phyloP scores from a whole-genome alignment of 64 coral and sea anemone genomes.

The Exaiptasia diaphana region DNA sequence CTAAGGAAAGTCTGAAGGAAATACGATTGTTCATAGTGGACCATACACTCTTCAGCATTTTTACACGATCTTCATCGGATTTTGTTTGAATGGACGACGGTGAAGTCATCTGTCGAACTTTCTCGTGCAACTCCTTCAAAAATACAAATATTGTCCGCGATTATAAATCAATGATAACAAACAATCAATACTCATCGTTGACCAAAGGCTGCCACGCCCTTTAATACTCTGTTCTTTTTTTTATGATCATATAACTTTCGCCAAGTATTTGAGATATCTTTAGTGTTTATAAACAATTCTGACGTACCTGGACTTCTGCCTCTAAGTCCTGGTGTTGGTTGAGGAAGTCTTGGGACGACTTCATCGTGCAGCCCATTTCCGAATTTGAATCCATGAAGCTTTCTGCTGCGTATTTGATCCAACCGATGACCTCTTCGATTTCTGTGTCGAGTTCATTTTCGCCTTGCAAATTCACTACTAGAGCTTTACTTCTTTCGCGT shows the following conservation, averaged over 20 bases:
- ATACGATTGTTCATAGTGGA: constrained; percentile 36
- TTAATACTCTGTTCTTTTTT: too few relatives aligned
- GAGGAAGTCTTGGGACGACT: constrained; percentile 54
- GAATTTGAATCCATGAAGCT: constrained; percentile 48
- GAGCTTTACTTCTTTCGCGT: constrained; percentile 71
- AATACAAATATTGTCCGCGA: neutral
- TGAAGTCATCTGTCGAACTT: constrained; percentile 18
- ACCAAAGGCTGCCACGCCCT: too few relatives aligned
- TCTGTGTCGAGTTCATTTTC: constrained; percentile 53
- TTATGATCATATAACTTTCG: too few relatives aligned
- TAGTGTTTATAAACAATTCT: too few relatives aligned
- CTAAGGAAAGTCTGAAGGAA: constrained; percentile 67
- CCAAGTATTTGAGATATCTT: too few relatives aligned
- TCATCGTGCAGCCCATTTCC: constrained; percentile 50
- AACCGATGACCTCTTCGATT: constrained; percentile 75
- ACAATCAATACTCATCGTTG: too few relatives aligned
- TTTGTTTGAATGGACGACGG: constrained; percentile 48
- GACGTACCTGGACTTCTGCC: constrained; percentile 35
- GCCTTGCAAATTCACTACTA: constrained; percentile 61
- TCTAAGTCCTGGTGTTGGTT: constrained; percentile 48
- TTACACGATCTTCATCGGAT: constrained; percentile 60
- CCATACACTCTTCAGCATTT: constrained; percentile 71
- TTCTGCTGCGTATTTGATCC: constrained; percentile 59
- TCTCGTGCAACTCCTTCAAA: constrained; percentile 41
- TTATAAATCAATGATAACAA: too few relatives aligned